Conservation (phyloP, 1,140 invertebrate genomes). For the Brachionus rubens region DNA sequence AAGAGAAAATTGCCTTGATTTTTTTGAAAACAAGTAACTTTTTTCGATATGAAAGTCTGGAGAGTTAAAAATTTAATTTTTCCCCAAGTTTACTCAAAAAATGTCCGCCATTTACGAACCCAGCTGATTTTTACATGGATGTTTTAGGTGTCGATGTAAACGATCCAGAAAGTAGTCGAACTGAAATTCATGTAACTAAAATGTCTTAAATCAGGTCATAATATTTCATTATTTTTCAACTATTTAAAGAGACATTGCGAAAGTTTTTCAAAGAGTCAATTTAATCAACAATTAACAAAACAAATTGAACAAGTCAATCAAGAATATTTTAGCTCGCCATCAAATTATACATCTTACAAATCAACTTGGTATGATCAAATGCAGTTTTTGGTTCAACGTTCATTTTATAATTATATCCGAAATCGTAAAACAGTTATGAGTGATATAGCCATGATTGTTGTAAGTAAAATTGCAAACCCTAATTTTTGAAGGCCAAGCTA, state of each 20-base stretch:
- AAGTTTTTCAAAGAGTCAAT: conserved; percentile 18
- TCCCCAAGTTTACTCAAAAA: not conserved
- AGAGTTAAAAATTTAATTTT: not conserved
- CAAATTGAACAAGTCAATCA: conserved; percentile 17
- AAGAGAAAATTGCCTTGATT: conserved; percentile 71
- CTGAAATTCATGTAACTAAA: conserved; percentile 2
- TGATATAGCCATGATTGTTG: conserved; percentile 22
- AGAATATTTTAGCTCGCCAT: not conserved
- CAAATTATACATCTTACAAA: conserved; percentile 37
- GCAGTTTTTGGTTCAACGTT: not conserved
- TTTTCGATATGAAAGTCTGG: not conserved
- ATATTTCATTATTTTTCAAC: not conserved
- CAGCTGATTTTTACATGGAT: conserved; percentile 46
- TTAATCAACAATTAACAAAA: not conserved
- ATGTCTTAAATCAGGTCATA: not conserved
- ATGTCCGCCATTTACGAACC: conserved; percentile 29
- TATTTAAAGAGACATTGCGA: conserved; percentile 6
- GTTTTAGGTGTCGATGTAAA: conserved; percentile 17
- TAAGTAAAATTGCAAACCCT: not conserved
- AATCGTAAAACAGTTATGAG: conserved; percentile 28
- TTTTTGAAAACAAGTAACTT: conserved; percentile 65
- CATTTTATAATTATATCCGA: conserved; percentile 37
- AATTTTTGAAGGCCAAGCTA: too few relatives aligned
- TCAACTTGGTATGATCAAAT: conserved; percentile 14
- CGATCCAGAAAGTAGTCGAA: conserved; percentile 6